Evolutionary conservation across 2,113 vertebrate species (phyloP), one percentile per base, ranked within the genome.

Genomic region (Sceloporus tristichus): DNA sequence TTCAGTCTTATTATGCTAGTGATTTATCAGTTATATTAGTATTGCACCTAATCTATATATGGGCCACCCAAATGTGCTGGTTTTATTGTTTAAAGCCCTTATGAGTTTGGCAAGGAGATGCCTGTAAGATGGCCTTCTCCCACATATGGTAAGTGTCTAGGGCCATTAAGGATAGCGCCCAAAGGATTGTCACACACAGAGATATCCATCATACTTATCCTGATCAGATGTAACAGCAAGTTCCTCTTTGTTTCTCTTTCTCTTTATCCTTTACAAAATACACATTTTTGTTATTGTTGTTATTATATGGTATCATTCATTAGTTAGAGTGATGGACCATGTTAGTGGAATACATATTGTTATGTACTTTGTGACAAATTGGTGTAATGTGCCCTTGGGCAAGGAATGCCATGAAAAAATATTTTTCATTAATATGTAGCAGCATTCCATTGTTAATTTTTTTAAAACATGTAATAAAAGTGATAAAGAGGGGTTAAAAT

Each of bases 401-500:
- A 38, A 62, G 16, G 29, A 80, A 34, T n/a, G 34, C 29, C 13
- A 38, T 62, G 19, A 1, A 34, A 62, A 62, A 62, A 16, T 62
- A 62, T 62, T 62, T 62, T 62, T 62, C 18, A 48, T 48, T 48
- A 48, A 48, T 48, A 48, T 48, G 48, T 48, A 48, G 2, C 48
- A 48, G 65, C 27, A 71, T 71, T 29, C 25, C 9, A 27, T 71
- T 29, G 29, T 71, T 27, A 29, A 29, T 71, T 21, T 29, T 29
- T 48, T 23, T 70, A 3, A 70, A 70, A 13, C 65, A 10, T 29
- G 40, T 71, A 73, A 73, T n/a, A 84, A 9, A 71, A 2, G 19
- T 85, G 66, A 65, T 42, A 68, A 11, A 83, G 14, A 42, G 84
- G 10, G 53, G 75, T 87, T n/a, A 79, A 70, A 25, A 86, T 40